Evolutionary conservation across 1,140 invertebrate genomes (phyloP).

Genomic region (Melanaphis sacchari): DNA sequence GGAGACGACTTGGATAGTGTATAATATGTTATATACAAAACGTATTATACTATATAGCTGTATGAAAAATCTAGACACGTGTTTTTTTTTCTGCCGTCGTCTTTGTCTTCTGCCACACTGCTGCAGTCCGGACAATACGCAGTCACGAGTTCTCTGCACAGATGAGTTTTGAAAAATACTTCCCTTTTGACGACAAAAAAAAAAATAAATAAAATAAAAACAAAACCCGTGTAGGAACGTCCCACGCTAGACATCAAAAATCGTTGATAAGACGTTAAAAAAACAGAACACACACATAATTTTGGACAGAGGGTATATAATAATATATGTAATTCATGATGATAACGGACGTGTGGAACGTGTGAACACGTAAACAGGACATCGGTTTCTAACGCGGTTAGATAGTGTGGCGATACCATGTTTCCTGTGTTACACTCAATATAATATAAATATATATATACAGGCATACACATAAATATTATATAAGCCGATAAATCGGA

Average conservation of each 20-base stretch:
- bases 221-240: conserved; percentile 13
- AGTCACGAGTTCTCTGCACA: not conserved
- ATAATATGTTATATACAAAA: not conserved
- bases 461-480: not conserved
- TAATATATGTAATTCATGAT: not conserved
- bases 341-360: not conserved
- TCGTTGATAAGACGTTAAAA: conserved; percentile 16
- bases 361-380: conserved; percentile 52
- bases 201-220: conserved; percentile 39
- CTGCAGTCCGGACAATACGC: not conserved
- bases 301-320: conserved; percentile 29
- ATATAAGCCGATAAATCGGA: conserved; percentile 22
- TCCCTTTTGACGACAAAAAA: conserved; percentile 21
- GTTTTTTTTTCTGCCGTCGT: conserved; percentile 9
- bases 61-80: not conserved
- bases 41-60: not conserved
- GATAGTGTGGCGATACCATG: conserved; percentile 34
- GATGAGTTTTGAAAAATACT: conserved; percentile 22
- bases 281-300: conserved; percentile 22
- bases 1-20: not conserved
- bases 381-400: conserved; percentile 39
- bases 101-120: not conserved
- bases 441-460: not conserved
- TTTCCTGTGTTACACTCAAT: conserved; percentile 20
- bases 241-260: conserved; percentile 20